A percentile compares a stretch with the other conserved stretches of the same genome.
phyloP scores from a whole-genome alignment of 2,113 vertebrate genomes.

The Siniperca knerii region DNA sequence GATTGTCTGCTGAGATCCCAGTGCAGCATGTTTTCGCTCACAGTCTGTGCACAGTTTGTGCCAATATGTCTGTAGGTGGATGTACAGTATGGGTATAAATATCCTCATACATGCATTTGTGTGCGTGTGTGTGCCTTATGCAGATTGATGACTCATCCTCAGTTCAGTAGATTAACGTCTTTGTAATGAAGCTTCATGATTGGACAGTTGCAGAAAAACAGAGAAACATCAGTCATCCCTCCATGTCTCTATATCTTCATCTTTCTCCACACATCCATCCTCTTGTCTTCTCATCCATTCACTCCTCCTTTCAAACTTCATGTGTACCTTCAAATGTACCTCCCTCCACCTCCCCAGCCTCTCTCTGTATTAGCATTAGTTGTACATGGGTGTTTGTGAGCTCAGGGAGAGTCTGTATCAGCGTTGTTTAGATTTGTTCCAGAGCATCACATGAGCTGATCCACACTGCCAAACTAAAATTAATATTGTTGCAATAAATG shows the following conservation, averaged over 20 bases:
- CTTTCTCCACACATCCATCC: neutral
- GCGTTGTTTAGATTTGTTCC: too few relatives aligned
- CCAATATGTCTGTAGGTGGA: constrained; percentile 35
- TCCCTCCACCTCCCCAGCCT: too few relatives aligned
- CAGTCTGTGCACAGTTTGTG: neutral
- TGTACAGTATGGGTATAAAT: constrained; percentile 27
- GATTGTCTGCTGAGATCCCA: constrained; percentile 50
- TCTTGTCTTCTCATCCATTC: neutral
- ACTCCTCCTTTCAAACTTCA: neutral
- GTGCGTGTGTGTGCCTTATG: constrained; percentile 26
- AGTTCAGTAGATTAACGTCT: constrained; percentile 32
- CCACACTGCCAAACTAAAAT: too few relatives aligned
- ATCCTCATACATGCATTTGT: constrained; percentile 10
- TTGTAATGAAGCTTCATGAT: constrained; percentile 23
- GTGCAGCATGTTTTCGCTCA: constrained; percentile 14
- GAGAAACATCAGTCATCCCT: constrained; percentile 9
- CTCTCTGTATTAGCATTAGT: too few relatives aligned
- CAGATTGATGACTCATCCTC: constrained; percentile 47
- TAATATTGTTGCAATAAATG: too few relatives aligned
- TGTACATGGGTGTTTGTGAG: too few relatives aligned
- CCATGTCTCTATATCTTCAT: neutral
- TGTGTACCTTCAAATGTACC: too few relatives aligned
- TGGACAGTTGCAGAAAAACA: constrained; percentile 19
- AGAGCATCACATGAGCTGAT: too few relatives aligned
- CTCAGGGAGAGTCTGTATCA: too few relatives aligned